phyloP scores from a whole-genome alignment of 2,797 vertebrate species.

The Dendrocincla fuliginosa region DNA sequence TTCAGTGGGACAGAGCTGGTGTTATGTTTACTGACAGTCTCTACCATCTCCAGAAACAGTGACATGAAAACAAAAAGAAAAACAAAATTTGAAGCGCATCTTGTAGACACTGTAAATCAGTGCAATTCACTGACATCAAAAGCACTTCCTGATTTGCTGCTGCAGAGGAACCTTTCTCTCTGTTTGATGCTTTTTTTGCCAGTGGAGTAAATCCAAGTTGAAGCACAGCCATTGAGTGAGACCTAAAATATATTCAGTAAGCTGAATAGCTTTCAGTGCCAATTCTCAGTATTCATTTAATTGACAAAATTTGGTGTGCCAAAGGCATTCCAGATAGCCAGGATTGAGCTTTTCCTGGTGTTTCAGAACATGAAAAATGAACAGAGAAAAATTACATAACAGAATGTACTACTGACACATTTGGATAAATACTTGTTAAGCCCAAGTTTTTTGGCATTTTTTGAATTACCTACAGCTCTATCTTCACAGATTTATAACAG shows the following conservation, averaged over 20 bases:
- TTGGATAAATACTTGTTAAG: not conserved
- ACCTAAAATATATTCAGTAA: not conserved
- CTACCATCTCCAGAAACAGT: not conserved
- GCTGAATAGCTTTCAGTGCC: not conserved
- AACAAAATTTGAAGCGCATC: not conserved
- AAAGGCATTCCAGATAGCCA: not conserved
- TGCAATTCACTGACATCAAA: not conserved
- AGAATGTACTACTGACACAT: not conserved
- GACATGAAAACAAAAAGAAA: not conserved
- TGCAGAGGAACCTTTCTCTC: not conserved
- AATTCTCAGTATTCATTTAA: not conserved
- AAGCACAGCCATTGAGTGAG: not conserved
- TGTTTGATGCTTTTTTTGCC: not conserved
- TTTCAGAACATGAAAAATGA: not conserved
- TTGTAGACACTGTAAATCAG: not conserved
- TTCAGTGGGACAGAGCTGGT: not conserved
- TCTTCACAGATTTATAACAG: not conserved
- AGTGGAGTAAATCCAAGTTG: not conserved
- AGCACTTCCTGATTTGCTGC: not conserved
- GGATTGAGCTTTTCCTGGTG: not conserved
- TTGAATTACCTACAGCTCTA: not conserved
- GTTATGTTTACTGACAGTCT: not conserved
- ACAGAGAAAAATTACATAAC: not conserved
- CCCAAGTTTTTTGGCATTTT: not conserved
- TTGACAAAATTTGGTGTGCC: not conserved